Evolutionary conservation across 2,797 vertebrate species (phyloP).

Genomic region (Apogon hyalosoma): DNA sequence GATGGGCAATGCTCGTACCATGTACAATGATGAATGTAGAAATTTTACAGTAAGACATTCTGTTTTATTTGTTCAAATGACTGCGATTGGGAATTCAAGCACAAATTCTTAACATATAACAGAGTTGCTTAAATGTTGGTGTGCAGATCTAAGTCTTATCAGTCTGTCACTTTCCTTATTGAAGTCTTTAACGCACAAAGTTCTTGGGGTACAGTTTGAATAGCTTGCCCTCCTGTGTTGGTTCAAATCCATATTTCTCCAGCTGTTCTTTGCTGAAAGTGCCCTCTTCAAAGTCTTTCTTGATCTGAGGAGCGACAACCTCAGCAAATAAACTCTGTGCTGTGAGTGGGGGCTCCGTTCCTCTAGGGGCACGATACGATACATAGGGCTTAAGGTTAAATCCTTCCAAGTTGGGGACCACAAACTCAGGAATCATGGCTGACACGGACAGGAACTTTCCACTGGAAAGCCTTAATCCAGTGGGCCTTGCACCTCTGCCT

Average conservation of each 20-base stretch:
- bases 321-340: conserved; percentile 87
- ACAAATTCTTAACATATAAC: background rate
- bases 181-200: conserved; percentile 83
- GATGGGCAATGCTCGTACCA: too few relatives aligned
- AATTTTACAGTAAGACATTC: too few relatives aligned
- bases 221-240: conserved; percentile 91
- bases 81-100: too few relatives aligned
- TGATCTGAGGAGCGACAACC: conserved; percentile 85
- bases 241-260: conserved; percentile 92
- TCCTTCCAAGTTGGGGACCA: conserved; percentile 90
- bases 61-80: too few relatives aligned
- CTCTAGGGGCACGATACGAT: conserved; percentile 84
- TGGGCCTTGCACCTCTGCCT: conserved; percentile 84
- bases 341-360: conserved; percentile 84
- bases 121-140: background rate
- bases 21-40: too few relatives aligned
- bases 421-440: conserved; percentile 90
- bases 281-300: conserved; percentile 86
- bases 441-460: conserved; percentile 84
- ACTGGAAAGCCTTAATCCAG: conserved; percentile 80
- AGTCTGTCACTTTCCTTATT: background rate
- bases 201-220: conserved; percentile 95
- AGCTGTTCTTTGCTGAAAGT: conserved; percentile 81
- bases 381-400: conserved; percentile 93
- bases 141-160: conserved; percentile 4